These are phyloP conservation scores for Mesitornis unicolor DNA, from an alignment of 2,113 vertebrate species.

Conservation along the genomic window DNA sequence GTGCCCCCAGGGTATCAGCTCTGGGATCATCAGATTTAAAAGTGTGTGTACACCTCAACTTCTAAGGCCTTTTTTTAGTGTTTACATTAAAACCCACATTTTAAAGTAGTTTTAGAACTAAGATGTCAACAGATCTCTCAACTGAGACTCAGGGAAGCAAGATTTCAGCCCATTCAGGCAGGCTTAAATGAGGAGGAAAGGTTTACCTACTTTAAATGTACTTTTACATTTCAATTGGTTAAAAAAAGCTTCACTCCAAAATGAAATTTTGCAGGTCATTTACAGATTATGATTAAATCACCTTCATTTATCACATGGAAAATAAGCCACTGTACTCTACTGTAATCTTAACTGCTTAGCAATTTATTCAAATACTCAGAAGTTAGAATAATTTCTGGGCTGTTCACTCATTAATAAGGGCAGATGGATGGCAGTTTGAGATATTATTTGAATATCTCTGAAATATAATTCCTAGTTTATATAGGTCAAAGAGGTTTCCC, in stretches of 20 bases:
- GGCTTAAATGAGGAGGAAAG: background rate
- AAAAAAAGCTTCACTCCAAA: slow-evolving; percentile 23
- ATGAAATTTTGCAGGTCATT: slow-evolving; percentile 65
- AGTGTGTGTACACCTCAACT: background rate
- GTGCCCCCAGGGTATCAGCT: background rate
- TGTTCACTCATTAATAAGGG: slow-evolving; percentile 45
- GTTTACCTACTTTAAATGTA: slow-evolving; percentile 4
- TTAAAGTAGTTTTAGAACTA: background rate
- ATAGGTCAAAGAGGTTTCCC: background rate
- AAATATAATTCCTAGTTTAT: slow-evolving; percentile 25
- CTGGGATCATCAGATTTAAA: background rate
- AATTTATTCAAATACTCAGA: slow-evolving; percentile 48
- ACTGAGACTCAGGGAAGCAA: background rate
- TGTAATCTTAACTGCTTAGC: slow-evolving; percentile 39
- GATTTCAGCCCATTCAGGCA: background rate
- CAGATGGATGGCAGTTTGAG: slow-evolving; percentile 9
- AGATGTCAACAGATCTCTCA: background rate
- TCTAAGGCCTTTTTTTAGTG: background rate
- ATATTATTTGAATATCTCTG: slow-evolving; percentile 4
- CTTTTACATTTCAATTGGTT: slow-evolving; percentile 24
- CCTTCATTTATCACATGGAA: slow-evolving; percentile 35
- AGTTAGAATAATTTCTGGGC: slow-evolving; percentile 23
- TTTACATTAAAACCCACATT: slow-evolving; percentile 5
- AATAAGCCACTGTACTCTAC: slow-evolving; percentile 26
- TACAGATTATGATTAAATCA: slow-evolving; percentile 59